Evolutionary conservation across 2,113 vertebrate species (phyloP).

Genomic region (Cryptoleucopteryx plumbea): DNA sequence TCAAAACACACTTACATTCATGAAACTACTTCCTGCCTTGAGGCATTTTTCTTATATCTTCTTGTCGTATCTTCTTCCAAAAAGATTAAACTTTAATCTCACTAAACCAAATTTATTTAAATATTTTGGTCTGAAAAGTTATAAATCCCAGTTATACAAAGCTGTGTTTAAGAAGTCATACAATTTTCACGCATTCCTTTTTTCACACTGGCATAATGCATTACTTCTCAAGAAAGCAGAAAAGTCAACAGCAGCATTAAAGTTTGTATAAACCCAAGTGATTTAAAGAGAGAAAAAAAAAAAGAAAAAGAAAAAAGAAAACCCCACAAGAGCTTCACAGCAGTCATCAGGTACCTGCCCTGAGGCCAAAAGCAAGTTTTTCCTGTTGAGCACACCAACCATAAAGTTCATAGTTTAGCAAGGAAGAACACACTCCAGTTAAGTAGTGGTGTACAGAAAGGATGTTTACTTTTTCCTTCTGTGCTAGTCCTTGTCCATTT

Average conservation of each 20-base stretch:
- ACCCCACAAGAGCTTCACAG: background rate
- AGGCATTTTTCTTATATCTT: background rate
- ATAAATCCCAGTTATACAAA: background rate
- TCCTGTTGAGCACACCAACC: constrained; percentile 22
- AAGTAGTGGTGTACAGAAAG: background rate
- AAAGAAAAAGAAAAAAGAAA: rapidly evolving
- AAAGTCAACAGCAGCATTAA: background rate
- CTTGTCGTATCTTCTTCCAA: background rate
- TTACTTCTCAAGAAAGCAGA: background rate
- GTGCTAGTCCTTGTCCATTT: background rate
- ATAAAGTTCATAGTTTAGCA: background rate
- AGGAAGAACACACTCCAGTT: background rate
- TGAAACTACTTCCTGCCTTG: background rate
- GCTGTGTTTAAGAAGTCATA: background rate
- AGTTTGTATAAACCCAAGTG: background rate
- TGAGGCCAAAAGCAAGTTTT: constrained; percentile 31
- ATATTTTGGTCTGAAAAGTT: background rate
- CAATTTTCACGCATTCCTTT: background rate
- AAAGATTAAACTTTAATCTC: background rate
- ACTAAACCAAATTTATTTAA: background rate
- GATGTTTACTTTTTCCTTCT: constrained; percentile 14
- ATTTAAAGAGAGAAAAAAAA: background rate
- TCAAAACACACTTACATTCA: background rate
- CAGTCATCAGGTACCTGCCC: background rate
- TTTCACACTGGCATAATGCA: background rate